Evolutionary conservation across 2,797 vertebrate species (phyloP).

Genomic region (Odontamblyopus lacepedii): DNA sequence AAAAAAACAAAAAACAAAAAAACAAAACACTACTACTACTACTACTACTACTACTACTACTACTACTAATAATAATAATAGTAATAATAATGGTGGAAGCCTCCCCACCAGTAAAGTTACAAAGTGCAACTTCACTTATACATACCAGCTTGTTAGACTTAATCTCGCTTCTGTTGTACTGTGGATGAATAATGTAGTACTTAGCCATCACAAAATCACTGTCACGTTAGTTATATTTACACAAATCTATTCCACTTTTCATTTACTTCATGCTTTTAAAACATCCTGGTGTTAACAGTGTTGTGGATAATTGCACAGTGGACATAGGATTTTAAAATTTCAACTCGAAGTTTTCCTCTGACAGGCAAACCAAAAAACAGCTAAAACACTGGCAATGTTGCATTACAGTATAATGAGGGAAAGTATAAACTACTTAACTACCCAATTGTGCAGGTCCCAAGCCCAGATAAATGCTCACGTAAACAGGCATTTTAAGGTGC

Average conservation of each 20-base stretch:
- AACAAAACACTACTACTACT: too few relatives aligned
- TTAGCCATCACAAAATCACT: neutral
- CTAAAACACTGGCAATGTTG: neutral
- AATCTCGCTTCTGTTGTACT: neutral
- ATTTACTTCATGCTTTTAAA: slow-evolving; percentile 25
- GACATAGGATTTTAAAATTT: slow-evolving; percentile 32
- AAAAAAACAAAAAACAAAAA: too few relatives aligned
- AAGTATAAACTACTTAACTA: too few relatives aligned
- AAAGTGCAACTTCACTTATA: too few relatives aligned
- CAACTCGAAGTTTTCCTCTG: slow-evolving; percentile 28
- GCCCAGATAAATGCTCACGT: too few relatives aligned
- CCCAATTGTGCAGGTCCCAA: too few relatives aligned
- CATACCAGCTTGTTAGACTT: neutral
- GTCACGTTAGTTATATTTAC: slow-evolving; percentile 17
- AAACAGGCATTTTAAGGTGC: too few relatives aligned
- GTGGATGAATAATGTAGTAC: neutral
- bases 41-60: too few relatives aligned
- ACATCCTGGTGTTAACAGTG: slow-evolving; percentile 23
- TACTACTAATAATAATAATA: too few relatives aligned
- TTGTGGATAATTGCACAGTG: slow-evolving; percentile 52
- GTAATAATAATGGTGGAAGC: too few relatives aligned
- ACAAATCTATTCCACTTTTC: slow-evolving; percentile 8
- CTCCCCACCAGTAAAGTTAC: too few relatives aligned
- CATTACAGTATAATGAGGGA: neutral
- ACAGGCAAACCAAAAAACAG: slow-evolving; percentile 28